Base-by-base conservation (phyloP, 1,140 invertebrate genomes). In the Drosophila watanabei region DNA sequence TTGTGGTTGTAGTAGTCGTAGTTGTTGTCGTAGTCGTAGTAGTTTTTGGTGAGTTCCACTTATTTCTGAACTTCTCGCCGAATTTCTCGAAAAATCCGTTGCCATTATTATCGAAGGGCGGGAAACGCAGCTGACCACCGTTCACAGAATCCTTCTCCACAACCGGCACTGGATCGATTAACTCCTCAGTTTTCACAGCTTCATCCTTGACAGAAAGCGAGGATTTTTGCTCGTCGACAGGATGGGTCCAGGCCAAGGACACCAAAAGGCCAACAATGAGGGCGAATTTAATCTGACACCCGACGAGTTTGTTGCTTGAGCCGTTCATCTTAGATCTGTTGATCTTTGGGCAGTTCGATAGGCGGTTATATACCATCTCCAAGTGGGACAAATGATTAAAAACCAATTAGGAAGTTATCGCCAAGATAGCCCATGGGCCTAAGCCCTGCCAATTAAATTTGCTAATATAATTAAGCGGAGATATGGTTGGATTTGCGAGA, bases 311-410 rank as follows among this genome's bases (percentile, higher is more conserved):
- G 62, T 49, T 45, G 33, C 18, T 35, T 10, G 11, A 35, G 39
- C 41, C 20, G 54, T 39, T 57, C 75, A 79, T 79, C 52, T 70
- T 62, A 9, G 4, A 20, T 43, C 43, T 51, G 37, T 43, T 33
- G 37, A 45, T 14, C 71, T 60, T 43, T 20, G n/a, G 28, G 10
- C 37, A 39, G 16, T 11, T 20, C 5, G 51, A 18, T 32, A 24
- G 18, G 5, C 41, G 30, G 24, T 78, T 79, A 39, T 79, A 79
- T 79, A 79, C 28, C 37, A 51, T 39, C 20, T 45, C 6, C 14
- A 78, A 78, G 18, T 69, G 75, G 35, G 41, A 57, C 75, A 79
- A 52, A 70, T 70, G 20, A 37, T 52, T 59, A 48, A 37, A 78
- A 51, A 37, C 8, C 49, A 79, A 79, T 79, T 79, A 79, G 75